Evolutionary conservation across 2,888 invertebrate genomes (phyloP), one percentile per base, ranked within the genome.

Genomic region (Xylota sylvarum): DNA sequence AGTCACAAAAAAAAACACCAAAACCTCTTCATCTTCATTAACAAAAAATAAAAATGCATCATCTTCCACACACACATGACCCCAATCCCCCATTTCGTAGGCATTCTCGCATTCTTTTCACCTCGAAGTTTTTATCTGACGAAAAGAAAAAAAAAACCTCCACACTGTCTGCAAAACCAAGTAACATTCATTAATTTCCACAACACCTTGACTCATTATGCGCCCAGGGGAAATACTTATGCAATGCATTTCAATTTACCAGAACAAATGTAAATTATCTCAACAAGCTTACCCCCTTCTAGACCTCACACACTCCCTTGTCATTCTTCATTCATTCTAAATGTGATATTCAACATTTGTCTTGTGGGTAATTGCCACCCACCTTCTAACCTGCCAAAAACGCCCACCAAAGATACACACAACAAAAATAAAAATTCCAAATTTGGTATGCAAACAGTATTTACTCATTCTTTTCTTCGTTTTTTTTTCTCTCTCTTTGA

Each of bases 121-220:
- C 73, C 73, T 84, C 76, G 60, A 74, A 58, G 7, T 9, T 37
- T 37, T 37, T 37, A 6, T 62, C 7, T 23, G 23, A 37, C 35
- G 32, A 27, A n/a, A 70, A 60, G n/a, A 52, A 5, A 50, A 30
- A 60, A 14, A 64, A 56, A 73, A 50, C 64, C 69, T 69, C 62
- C 78, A 65, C 46, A 70, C n/a, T 43, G 67, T 72, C 65, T 78
- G 78, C 60, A 65, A 65, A 70, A 82, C 55, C 30, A 37, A 64
- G 56, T 32, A 46, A 48, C 60, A 86, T 35, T 76, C 80, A 85
- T 81, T 80, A 81, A 70, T 74, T 76, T 85, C 65, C 70, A 85
- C 84, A 80, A 58, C 70, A 85, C 82, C 82, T 86, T 86, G 86
- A 86, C 82, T 86, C 82, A 82, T 82, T 82, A 86, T 82, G 62